Evolutionary conservation across 1,140 invertebrate species (phyloP).

Genomic region (Conus ventricosus): DNA sequence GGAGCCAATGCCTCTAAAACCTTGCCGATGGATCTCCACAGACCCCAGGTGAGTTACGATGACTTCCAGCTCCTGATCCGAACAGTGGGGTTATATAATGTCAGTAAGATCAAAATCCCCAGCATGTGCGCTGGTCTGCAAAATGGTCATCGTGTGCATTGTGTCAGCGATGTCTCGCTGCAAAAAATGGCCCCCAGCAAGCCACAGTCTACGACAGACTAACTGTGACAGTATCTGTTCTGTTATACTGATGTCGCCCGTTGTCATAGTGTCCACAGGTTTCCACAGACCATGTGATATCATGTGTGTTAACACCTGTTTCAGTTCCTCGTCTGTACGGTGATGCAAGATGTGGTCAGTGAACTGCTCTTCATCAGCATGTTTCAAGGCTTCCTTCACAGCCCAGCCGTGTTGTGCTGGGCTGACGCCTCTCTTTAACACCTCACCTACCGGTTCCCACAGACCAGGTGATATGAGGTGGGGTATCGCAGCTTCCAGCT

Average conservation of each 20-base stretch:
- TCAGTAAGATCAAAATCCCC: neutral
- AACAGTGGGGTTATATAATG: neutral
- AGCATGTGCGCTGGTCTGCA: neutral
- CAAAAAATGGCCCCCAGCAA: neutral
- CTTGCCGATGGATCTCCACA: neutral
- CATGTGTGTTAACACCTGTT: too few relatives aligned
- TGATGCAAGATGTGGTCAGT: neutral
- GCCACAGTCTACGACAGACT: neutral
- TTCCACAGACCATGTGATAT: neutral
- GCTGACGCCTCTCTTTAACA: too few relatives aligned
- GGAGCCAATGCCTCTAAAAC: neutral
- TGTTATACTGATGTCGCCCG: too few relatives aligned
- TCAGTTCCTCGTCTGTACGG: neutral
- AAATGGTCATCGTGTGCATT: neutral
- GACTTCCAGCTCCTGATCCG: neutral
- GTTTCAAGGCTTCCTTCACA: neutral
- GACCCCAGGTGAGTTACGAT: neutral
- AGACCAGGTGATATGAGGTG: too few relatives aligned
- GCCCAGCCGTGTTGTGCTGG: neutral
- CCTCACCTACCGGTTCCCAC: too few relatives aligned
- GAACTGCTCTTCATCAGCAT: neutral
- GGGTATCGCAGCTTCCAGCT: too few relatives aligned
- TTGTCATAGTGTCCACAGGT: neutral
- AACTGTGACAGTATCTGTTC: too few relatives aligned
- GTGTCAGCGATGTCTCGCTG: neutral